Evolutionary conservation across 2,113 vertebrate genomes (phyloP).

Genomic region (Cynopterus brachyotis): DNA sequence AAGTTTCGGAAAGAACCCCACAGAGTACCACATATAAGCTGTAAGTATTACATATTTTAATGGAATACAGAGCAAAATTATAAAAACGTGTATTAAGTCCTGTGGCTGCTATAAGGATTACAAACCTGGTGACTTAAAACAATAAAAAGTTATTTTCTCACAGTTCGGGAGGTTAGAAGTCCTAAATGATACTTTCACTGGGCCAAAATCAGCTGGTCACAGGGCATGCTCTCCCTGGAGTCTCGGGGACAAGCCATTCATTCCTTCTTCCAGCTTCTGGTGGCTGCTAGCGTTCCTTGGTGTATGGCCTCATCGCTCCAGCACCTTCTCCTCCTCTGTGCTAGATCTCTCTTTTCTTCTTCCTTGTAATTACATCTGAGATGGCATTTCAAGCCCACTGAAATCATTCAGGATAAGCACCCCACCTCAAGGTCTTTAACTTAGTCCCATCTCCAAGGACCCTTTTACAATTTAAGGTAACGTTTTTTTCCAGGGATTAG

Average conservation of each 20-base stretch:
- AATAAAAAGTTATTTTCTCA: background rate
- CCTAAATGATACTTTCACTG: fast-evolving
- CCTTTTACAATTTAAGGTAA: background rate
- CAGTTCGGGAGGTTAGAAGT: background rate
- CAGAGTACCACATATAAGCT: background rate
- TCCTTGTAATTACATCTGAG: background rate
- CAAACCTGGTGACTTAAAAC: no score
- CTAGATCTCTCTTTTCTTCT: background rate
- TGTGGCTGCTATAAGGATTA: background rate
- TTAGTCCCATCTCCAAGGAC: background rate
- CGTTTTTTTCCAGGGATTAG: background rate
- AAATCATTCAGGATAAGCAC: background rate
- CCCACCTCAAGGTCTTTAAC: background rate
- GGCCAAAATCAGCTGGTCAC: background rate
- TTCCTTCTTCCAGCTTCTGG: background rate
- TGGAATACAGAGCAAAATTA: background rate
- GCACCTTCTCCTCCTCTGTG: no score
- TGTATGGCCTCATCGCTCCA: fast-evolving
- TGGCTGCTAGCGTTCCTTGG: background rate
- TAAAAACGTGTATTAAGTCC: background rate
- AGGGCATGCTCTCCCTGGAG: fast-evolving
- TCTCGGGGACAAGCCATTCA: fast-evolving
- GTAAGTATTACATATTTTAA: background rate
- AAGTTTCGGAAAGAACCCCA: background rate
- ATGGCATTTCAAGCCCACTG: background rate